These are phyloP conservation scores for Acropternis orthonyx DNA, from an alignment of 2,797 vertebrate species.

Conservation along the genomic window DNA sequence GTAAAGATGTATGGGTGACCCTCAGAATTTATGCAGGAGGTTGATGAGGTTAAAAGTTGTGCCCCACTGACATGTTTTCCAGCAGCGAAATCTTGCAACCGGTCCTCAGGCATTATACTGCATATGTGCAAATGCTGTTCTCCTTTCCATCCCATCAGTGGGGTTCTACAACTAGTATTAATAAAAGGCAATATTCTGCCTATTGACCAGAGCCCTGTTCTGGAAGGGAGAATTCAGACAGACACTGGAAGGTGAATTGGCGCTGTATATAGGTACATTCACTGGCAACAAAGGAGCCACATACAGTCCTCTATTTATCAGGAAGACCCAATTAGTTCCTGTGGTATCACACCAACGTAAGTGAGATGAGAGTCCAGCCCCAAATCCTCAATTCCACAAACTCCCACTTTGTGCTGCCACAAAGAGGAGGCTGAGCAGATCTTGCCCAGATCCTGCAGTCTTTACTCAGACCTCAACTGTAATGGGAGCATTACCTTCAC, in stretches of 20 bases:
- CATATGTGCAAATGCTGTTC: not conserved
- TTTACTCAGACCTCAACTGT: not conserved
- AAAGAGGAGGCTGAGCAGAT: not conserved
- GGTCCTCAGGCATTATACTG: not conserved
- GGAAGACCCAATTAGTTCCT: not conserved
- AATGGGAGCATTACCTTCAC: not conserved
- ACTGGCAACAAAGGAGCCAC: not conserved
- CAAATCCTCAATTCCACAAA: not conserved
- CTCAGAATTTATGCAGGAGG: not conserved
- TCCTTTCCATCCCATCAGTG: not conserved
- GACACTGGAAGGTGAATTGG: not conserved
- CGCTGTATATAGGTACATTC: not conserved
- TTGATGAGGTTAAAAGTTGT: not conserved
- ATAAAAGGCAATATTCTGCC: not conserved
- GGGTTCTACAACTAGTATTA: not conserved
- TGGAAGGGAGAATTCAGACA: not conserved
- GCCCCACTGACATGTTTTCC: not conserved
- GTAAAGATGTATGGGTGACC: not conserved
- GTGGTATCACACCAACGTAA: not conserved
- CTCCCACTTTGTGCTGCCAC: not conserved
- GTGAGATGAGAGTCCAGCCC: not conserved
- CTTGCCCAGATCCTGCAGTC: not conserved
- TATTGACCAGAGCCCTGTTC: not conserved
- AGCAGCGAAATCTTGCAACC: not conserved
- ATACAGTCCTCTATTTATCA: not conserved